phyloP scores from a whole-genome alignment of 2,113 vertebrate species.

The Paralichthys olivaceus region DNA sequence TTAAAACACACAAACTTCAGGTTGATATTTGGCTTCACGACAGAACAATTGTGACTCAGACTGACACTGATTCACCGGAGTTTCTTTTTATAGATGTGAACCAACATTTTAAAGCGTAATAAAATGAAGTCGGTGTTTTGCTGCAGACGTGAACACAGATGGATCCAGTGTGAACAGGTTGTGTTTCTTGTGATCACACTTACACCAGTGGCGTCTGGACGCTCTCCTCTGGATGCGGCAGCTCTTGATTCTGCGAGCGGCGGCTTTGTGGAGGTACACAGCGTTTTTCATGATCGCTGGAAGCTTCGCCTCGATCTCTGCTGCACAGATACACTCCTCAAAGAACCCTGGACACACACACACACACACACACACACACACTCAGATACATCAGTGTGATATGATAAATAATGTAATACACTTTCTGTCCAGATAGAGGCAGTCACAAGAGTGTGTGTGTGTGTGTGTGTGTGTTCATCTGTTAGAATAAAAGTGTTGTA shows the following conservation, averaged over 20 bases:
- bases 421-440: not conserved
- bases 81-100: too few relatives aligned
- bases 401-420: not conserved
- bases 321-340: constrained; percentile 95
- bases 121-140: too few relatives aligned
- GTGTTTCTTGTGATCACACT: constrained; percentile 41
- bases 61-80: too few relatives aligned
- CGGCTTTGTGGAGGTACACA: constrained; percentile 95
- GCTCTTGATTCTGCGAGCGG: constrained; percentile 95
- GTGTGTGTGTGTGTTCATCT: not conserved
- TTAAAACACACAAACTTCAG: too few relatives aligned
- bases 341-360: constrained; percentile 89
- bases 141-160: not conserved
- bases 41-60: too few relatives aligned
- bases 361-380: not conserved
- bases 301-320: constrained; percentile 96
- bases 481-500: too few relatives aligned
- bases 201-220: constrained; percentile 85
- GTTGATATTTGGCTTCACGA: too few relatives aligned
- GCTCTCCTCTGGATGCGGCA: constrained; percentile 91
- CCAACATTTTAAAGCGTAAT: too few relatives aligned
- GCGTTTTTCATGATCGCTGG: constrained; percentile 98
- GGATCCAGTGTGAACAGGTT: not conserved
- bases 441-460: not conserved
- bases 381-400: not conserved